phyloP scores from a whole-genome alignment of 2,113 vertebrate genomes.

The Progne subis region DNA sequence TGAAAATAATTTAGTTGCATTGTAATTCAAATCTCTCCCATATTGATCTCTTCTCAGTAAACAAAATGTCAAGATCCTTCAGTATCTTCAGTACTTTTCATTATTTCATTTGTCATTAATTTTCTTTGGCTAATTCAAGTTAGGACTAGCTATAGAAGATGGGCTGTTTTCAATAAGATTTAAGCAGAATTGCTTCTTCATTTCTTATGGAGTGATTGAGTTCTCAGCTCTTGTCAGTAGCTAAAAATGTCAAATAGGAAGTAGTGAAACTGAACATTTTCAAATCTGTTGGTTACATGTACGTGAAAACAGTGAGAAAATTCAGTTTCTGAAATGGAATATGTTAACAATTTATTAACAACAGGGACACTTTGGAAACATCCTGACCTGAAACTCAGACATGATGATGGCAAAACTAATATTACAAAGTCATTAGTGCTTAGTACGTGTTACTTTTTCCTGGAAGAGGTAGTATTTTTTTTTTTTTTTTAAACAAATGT shows the following conservation, averaged over 20 bases:
- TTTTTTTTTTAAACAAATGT: neutral
- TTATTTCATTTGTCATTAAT: neutral
- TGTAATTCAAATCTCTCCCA: neutral
- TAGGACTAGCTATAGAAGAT: neutral
- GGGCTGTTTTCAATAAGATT: neutral
- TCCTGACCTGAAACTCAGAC: neutral
- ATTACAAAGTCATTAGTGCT: neutral
- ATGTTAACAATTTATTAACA: neutral
- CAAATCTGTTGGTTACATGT: neutral
- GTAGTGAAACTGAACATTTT: neutral
- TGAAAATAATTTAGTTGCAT: neutral
- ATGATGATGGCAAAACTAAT: neutral
- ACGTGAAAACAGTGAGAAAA: neutral
- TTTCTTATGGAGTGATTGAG: neutral
- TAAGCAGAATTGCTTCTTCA: neutral
- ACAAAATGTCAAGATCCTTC: neutral
- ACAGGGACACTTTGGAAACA: neutral
- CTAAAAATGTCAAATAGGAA: neutral
- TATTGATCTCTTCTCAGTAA: neutral
- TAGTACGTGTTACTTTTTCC: neutral
- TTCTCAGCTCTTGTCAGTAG: neutral
- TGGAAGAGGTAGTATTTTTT: neutral
- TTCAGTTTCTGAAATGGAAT: neutral
- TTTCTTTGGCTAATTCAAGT: neutral
- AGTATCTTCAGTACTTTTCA: neutral